A percentile compares a stretch with the other conserved stretches of the same genome.
These are phyloP conservation scores for Pseudois nayaur DNA, from an alignment of 2,113 vertebrate genomes.

Conservation along the genomic window DNA sequence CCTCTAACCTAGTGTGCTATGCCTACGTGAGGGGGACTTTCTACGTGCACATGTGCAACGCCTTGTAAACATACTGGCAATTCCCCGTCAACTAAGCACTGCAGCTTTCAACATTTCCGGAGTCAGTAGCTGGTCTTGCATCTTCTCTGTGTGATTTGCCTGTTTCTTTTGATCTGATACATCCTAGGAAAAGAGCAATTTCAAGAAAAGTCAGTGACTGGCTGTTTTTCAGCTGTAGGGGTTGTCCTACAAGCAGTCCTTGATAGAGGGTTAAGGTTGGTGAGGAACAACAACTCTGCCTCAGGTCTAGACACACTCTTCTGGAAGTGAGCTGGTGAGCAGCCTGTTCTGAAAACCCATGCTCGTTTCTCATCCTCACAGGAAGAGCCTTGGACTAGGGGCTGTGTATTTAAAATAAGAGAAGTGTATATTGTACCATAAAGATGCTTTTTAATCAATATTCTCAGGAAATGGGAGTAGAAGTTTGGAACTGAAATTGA, in stretches of 20 bases:
- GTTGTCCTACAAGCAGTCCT: neutral
- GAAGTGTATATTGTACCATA: neutral
- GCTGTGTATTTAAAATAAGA: neutral
- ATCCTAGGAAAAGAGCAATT: slow-evolving; percentile 20
- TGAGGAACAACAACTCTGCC: neutral
- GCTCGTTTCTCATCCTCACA: neutral
- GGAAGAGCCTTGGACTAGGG: neutral
- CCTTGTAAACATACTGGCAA: neutral
- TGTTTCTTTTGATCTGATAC: neutral
- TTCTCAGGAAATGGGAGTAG: neutral
- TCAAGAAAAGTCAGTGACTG: neutral
- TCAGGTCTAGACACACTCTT: neutral
- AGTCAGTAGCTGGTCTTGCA: neutral
- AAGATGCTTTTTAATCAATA: neutral
- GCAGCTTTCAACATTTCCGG: neutral
- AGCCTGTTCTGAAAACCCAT: neutral
- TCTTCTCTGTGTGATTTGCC: neutral
- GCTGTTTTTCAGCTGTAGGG: neutral
- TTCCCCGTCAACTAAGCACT: neutral
- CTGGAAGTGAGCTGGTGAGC: neutral
- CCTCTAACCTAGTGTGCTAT: neutral
- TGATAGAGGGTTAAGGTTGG: neutral
- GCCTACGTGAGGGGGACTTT: accelerated
- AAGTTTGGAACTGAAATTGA: neutral
- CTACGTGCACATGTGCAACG: neutral